These are phyloP conservation scores for Gobius niger DNA, from an alignment of 2,113 vertebrate species.

Conservation along the genomic window DNA sequence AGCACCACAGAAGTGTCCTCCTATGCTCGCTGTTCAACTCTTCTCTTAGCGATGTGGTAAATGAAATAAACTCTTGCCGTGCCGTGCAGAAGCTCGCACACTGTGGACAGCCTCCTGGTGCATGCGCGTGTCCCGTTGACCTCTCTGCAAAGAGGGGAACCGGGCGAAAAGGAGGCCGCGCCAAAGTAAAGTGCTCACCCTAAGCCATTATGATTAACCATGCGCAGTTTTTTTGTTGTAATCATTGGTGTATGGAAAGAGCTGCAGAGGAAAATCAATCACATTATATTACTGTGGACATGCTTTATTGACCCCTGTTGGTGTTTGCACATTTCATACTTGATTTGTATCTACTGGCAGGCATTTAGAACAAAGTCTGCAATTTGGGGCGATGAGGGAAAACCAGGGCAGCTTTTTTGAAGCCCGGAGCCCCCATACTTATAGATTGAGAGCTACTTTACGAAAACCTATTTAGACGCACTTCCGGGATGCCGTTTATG, in stretches of 20 bases:
- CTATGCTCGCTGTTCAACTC: conserved; percentile 49
- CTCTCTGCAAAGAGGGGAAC: conserved; percentile 66
- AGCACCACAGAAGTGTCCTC: conserved; percentile 62
- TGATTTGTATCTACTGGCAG: conserved; percentile 76
- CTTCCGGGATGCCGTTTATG: conserved; percentile 63
- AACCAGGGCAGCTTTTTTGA: conserved; percentile 69
- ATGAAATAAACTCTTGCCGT: conserved; percentile 51
- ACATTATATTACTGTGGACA: conserved; percentile 76
- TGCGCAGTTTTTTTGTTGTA: conserved; percentile 74
- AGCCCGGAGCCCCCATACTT: conserved; percentile 56
- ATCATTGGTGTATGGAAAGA: conserved; percentile 70
- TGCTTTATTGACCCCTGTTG: conserved; percentile 76
- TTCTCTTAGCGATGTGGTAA: conserved; percentile 48
- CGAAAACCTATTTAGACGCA: conserved; percentile 63
- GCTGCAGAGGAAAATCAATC: conserved; percentile 73
- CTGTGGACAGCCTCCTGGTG: conserved; percentile 48
- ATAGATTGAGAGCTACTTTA: conserved; percentile 70
- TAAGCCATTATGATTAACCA: conserved; percentile 75
- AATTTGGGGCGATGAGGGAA: conserved; percentile 72
- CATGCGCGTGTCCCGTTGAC: conserved; percentile 66
- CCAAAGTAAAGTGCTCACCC: conserved; percentile 72
- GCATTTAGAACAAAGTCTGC: conserved; percentile 74
- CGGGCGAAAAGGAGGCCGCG: conserved; percentile 65
- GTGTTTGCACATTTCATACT: conserved; percentile 75
- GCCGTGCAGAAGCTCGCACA: conserved; percentile 53